Evolutionary conservation across 2,113 vertebrate genomes (phyloP), one percentile per base, ranked within the genome.

Genomic region (Oriolus oriolus): DNA sequence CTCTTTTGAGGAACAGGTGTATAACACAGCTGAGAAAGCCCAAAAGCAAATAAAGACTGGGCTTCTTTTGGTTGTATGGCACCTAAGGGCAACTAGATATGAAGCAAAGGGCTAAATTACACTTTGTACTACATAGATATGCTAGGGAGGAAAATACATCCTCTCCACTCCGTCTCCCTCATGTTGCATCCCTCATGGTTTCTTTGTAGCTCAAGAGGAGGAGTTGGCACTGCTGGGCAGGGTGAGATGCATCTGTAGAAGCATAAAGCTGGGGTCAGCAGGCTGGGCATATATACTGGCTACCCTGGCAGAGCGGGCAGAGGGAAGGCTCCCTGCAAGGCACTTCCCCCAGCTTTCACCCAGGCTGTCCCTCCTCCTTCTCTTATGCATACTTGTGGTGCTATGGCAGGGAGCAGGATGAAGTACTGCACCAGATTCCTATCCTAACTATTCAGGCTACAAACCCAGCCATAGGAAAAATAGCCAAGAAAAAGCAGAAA

Each of bases 401-500:
- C 75, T 47, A 4, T 6, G 28, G 56, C 60, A 90, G 30, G 14
- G 54, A 84, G 73, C 27, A 50, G 31, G 28, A 77, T 30, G 68
- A 84, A 89, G 73, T 39, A 28, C 64, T 90, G 50, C 59, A 77
- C n/a, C 3, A 63, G 57, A 89, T 89, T 95, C 74, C 94, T 93
- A 6, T 54, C 89, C 76, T 73, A 73, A 91, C 87, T 83, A 1
- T 27, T 83, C 39, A 91, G 65, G 12, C 57, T 91, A 42, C 50
- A 30, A 89, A 85, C 44, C 18, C 75, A 94, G 91, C 76, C 41
- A 22, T 14, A 69, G 89, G 71, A 96, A 97, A 97, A 95, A 94
- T 23, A 95, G 71, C 63, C 87, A 87, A 92, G 93, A 89, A 97
- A 95, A 81, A 89, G 94, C 94, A 90, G 95, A 96, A 97, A 97